Base-by-base conservation (phyloP, 2,113 vertebrate genomes). In the Vidua chalybeata region DNA sequence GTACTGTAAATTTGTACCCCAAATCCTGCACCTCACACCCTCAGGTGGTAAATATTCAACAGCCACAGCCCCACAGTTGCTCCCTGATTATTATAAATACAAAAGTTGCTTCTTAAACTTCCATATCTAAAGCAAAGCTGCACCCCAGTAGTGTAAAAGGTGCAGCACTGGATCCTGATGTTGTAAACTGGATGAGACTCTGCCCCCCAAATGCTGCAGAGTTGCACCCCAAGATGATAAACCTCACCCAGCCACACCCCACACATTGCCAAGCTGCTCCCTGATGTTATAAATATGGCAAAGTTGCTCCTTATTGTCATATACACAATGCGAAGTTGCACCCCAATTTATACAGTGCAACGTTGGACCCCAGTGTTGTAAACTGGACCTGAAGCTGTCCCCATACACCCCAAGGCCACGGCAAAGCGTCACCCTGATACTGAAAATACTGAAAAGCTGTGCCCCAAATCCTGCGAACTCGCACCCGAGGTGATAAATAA, bases 401-500 rank as follows among this genome's bases (percentile, higher is more conserved):
- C 19, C 7, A 33, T 7, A 59, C 22, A 59, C 68, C 2, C 13
- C 27, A 18, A 66, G 24, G 24, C 30, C 35, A 20, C 0, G 3
- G 30, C 39, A 18, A 59, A 54, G 9, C 1, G 4, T 45, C n/a
- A 43, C 13, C 10, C 41, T 5, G 35, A 18, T 4, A 41, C 35
- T 20, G 7, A 69, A 76, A 83, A 28, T 3, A 41, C 48, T 9
- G 26, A 62, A 37, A 76, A 84, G 15, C 37, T 51, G 35, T 4
- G 31, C 5, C 37, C 18, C 24, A 62, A 74, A 55, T 49, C 26
- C 48, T 76, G 55, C 55, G 68, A 21, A 27, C 15, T 27, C 1
- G 0, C 67, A 61, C 13, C 46, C 0, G 3, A 52, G 33, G 6
- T 0, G n/a, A 33, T 7, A 27, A 69, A 35, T 5, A 30, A 9